A percentile compares a stretch with the other conserved stretches of the same genome.
Conservation (phyloP, 2,113 vertebrate species). For the Bostrychus sinensis region DNA sequence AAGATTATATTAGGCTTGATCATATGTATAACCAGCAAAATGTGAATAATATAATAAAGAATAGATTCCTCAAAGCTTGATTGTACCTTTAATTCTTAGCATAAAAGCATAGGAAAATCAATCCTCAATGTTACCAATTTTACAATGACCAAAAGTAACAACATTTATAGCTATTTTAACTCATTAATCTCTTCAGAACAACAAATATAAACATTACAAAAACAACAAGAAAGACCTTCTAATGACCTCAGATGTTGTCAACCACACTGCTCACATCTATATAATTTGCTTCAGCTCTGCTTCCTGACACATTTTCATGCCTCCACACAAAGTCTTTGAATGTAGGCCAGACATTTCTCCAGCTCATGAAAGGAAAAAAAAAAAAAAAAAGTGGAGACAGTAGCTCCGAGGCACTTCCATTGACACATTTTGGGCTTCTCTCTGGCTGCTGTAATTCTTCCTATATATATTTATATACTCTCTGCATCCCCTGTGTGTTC, state of each 20-base stretch:
- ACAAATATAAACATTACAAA: not conserved
- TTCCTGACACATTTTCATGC: conserved; percentile 56
- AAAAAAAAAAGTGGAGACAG: conserved; percentile 26
- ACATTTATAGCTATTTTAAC: too few relatives aligned
- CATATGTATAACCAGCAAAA: too few relatives aligned
- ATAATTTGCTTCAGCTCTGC: conserved; percentile 39
- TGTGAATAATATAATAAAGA: too few relatives aligned
- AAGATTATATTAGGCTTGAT: too few relatives aligned
- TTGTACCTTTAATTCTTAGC: too few relatives aligned
- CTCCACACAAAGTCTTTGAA: conserved; percentile 50
- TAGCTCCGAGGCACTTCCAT: conserved; percentile 51
- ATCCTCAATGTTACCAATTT: too few relatives aligned
- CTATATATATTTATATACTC: conserved; percentile 30
- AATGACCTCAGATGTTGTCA: conserved; percentile 13
- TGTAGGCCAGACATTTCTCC: conserved; percentile 59
- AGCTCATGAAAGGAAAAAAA: too few relatives aligned
- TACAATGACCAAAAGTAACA: too few relatives aligned
- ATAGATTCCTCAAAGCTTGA: too few relatives aligned
- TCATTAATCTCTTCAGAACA: too few relatives aligned
- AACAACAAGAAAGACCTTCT: not conserved
- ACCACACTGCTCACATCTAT: conserved; percentile 12
- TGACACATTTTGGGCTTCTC: conserved; percentile 56
- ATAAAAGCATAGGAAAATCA: too few relatives aligned
- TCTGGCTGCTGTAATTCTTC: conserved; percentile 17
- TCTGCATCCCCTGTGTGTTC: conserved; percentile 31